Base-by-base conservation (phyloP, 2,113 vertebrate genomes). In the Spheniscus mendiculus region DNA sequence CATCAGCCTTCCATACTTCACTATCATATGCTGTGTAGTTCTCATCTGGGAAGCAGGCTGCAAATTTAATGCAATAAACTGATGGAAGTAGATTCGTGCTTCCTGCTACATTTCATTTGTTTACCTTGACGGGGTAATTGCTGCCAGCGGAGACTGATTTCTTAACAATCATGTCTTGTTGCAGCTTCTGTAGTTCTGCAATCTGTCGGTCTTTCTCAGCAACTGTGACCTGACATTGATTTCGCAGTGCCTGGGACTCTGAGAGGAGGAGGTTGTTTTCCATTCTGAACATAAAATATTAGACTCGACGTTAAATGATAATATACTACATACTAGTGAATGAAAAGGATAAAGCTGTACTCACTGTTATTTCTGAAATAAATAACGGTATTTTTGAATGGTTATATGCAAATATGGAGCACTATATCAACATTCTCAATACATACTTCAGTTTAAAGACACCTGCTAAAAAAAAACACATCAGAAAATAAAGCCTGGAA, bases 261-360 rank as follows among this genome's bases (percentile, higher is more conserved):
- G 97, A 87, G 19, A 97, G 96, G 56, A 98, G 97, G 44, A 94
- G 93, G 49, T 27, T 97, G 79, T 98, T 98, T 53, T 98, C 98
- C 89, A 97, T 98, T 84, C 99, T 99, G 76, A 53, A 92, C 25
- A 84, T 7, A 89, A 87, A 92, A 92, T 9, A 30, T 74, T 16
- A 74, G 63, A 85, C 8, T 19, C 73, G 53, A 22, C 0, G 11
- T 81, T 94, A 84, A 71, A 53, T 6, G 27, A 72, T 62, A 16
- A 27, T 2, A 15, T 5, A 19, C 23, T 19, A 42, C 6, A 2
- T 4, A 47, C 6, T 55, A 62, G 36, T 21, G 23, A 82, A 2
- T 3, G 15, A 38, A 44, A 76, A 84, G 34, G 27, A 52, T 40
- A 40, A 93, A 76, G 36, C 17, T 78, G n/a, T 19, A 40, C 55